These are phyloP conservation scores for Nasonia vitripennis DNA, from an alignment of 1,140 invertebrate genomes.

Conservation along the genomic window DNA sequence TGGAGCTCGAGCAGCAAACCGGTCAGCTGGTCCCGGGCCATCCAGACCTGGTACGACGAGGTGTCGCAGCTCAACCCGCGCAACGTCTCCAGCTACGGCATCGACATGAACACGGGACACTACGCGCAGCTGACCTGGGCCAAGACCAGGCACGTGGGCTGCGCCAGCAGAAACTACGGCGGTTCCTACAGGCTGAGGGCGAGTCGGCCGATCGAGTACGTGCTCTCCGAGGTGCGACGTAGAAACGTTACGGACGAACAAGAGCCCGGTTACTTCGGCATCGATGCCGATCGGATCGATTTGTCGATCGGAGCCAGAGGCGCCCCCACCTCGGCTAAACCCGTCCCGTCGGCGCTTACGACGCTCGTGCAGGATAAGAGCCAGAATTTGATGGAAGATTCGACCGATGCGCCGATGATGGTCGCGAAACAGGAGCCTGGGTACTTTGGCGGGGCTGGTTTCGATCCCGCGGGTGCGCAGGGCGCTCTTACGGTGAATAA, in stretches of 20 bases:
- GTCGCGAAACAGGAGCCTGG: not conserved
- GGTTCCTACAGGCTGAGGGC: not conserved
- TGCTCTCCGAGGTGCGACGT: not conserved
- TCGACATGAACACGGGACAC: not conserved
- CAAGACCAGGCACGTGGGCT: not conserved
- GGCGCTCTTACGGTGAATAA: not conserved
- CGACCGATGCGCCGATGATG: too few relatives aligned
- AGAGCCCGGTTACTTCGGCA: not conserved
- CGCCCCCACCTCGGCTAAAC: too few relatives aligned
- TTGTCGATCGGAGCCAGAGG: not conserved
- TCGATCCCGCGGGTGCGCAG: not conserved
- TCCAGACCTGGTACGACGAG: constrained; percentile 53
- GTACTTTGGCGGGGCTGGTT: not conserved
- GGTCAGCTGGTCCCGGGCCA: constrained; percentile 41
- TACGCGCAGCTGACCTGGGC: not conserved
- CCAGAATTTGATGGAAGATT: too few relatives aligned
- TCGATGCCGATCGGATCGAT: too few relatives aligned
- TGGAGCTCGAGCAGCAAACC: not conserved
- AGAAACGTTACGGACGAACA: not conserved
- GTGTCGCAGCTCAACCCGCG: constrained; percentile 32
- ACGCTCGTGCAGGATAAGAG: too few relatives aligned
- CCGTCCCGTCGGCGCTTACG: too few relatives aligned
- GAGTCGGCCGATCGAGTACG: constrained; percentile 11
- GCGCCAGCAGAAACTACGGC: not conserved
- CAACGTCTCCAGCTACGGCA: not conserved